Evolutionary conservation across 2,797 vertebrate species (phyloP).

Genomic region (Lithobates pipiens): DNA sequence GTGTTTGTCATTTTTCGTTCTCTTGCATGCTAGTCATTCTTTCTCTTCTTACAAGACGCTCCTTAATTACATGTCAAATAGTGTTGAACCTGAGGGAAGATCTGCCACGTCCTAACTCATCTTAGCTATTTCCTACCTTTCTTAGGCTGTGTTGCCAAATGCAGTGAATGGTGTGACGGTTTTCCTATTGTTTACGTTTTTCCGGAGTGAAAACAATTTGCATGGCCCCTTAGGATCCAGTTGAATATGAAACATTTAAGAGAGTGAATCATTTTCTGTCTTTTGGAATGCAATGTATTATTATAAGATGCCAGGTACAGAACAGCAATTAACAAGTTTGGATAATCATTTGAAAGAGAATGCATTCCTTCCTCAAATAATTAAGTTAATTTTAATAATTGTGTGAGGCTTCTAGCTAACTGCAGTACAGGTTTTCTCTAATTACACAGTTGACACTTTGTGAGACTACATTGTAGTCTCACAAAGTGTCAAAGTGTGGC

Average conservation of each 20-base stretch:
- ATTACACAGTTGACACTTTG: background rate
- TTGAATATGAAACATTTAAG: background rate
- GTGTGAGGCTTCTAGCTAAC: background rate
- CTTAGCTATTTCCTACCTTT: constrained; percentile 12
- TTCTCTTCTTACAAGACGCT: background rate
- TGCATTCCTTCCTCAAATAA: background rate
- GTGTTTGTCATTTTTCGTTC: background rate
- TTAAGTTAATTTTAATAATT: background rate
- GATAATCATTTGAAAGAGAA: too few species aligned
- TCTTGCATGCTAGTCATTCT: background rate
- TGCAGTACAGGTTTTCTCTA: background rate
- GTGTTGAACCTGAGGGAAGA: constrained; percentile 6
- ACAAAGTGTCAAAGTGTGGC: too few species aligned
- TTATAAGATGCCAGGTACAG: background rate
- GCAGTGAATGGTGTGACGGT: background rate
- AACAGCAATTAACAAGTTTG: background rate
- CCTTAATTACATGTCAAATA: constrained; percentile 9
- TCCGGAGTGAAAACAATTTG: background rate
- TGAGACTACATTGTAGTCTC: too few species aligned
- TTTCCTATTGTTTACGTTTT: constrained; percentile 24
- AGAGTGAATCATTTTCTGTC: background rate
- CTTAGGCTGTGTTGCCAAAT: constrained; percentile 15
- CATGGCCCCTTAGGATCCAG: constrained; percentile 3
- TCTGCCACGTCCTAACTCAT: constrained; percentile 7
- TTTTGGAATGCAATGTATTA: background rate